Percentiles rank a stretch among this genome's conserved stretches.
These are phyloP conservation scores for Argyra leucocephala DNA, from an alignment of 2,888 invertebrate genomes.

Conservation along the genomic window DNA sequence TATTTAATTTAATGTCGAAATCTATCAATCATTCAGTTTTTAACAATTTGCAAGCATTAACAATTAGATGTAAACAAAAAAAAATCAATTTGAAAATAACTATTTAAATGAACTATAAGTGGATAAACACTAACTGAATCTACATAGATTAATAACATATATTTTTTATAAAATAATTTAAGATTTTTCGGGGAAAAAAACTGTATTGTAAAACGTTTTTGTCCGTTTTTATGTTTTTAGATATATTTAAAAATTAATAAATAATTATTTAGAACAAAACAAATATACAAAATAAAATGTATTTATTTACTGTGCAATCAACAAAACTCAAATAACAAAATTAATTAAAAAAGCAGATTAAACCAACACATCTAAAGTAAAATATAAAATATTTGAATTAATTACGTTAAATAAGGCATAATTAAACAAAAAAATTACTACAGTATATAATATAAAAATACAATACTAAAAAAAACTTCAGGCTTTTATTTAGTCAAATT, in stretches of 20 bases:
- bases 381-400: not conserved
- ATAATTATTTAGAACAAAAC: not conserved
- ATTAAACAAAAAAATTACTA: no score
- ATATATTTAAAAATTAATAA: not conserved
- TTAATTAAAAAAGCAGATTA: not conserved
- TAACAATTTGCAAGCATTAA: no score
- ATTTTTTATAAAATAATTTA: conserved; percentile 6
- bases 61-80: no score
- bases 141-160: not conserved
- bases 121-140: not conserved
- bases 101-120: not conserved
- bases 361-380: not conserved
- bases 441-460: not conserved
- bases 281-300: conserved; percentile 1
- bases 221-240: conserved; percentile 6
- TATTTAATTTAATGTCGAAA: no score
- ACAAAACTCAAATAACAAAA: not conserved
- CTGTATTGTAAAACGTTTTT: not conserved
- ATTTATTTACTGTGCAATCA: conserved; percentile 6
- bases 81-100: not conserved
- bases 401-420: no score
- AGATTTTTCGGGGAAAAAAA: conserved; percentile 1
- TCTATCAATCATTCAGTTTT: no score
- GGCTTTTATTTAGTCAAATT: not conserved
- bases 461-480: not conserved